phyloP scores from a whole-genome alignment of 2,113 vertebrate species.

The Chrysemys picta region DNA sequence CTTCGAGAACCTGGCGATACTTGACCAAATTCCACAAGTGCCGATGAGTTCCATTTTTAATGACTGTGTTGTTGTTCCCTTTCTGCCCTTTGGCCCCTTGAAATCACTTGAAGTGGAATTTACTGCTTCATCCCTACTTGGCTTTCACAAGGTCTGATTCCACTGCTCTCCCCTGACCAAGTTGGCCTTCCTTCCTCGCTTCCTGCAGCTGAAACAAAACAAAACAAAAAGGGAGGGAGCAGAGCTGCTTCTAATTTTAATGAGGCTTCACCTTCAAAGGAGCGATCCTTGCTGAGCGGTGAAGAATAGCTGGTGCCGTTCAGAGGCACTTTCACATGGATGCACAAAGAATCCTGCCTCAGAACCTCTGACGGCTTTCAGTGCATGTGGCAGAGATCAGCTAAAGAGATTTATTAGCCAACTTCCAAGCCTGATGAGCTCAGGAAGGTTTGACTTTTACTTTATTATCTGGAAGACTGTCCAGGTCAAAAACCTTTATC shows the following conservation, averaged over 20 bases:
- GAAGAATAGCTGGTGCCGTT: fast-evolving
- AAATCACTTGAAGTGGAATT: fast-evolving
- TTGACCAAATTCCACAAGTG: not conserved
- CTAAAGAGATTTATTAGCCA: not conserved
- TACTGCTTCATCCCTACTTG: not conserved
- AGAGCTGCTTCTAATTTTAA: conserved; percentile 16
- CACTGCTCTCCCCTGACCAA: fast-evolving
- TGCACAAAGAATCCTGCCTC: not conserved
- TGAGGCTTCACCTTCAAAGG: conserved; percentile 10
- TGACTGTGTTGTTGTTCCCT: not conserved
- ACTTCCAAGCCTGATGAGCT: conserved; percentile 26
- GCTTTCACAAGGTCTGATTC: not conserved
- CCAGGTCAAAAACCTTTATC: not conserved
- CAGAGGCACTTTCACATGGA: fast-evolving
- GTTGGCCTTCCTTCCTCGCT: not conserved
- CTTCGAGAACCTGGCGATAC: not conserved
- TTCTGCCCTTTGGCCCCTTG: not conserved
- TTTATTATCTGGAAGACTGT: not conserved
- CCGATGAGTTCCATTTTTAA: not conserved
- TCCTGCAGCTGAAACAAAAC: not conserved
- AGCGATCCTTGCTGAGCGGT: fast-evolving
- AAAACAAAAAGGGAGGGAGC: not conserved
- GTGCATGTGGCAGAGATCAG: conserved; percentile 22
- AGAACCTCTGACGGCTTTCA: conserved; percentile 18
- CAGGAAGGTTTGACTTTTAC: conserved; percentile 21